Conservation (phyloP, 2,797 vertebrate species). For the Mormyrops boulengeri region DNA sequence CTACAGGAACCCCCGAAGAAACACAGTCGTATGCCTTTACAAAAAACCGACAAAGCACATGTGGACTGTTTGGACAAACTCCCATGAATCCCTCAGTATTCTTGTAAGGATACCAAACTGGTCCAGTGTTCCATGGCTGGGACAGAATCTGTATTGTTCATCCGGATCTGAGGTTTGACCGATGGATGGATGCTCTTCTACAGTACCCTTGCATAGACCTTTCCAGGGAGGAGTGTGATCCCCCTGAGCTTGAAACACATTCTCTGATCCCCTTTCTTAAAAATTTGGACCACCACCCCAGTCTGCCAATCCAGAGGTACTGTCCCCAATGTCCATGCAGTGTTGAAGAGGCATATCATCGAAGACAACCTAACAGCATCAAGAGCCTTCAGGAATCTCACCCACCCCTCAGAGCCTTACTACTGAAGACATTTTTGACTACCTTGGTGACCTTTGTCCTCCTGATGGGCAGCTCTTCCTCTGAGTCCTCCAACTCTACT, state of each 20-base stretch:
- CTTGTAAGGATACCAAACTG: neutral
- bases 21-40: neutral
- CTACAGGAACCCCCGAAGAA: neutral
- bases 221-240: neutral
- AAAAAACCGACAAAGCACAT: neutral
- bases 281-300: neutral
- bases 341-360: neutral
- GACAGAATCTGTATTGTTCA: neutral
- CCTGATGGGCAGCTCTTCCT: neutral
- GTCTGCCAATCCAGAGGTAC: neutral
- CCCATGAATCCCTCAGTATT: neutral
- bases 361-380: neutral
- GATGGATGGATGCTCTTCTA: neutral
- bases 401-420: neutral
- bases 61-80: neutral
- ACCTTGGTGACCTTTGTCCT: neutral
- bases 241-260: neutral
- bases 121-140: neutral
- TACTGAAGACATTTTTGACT: neutral
- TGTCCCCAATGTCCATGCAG: neutral
- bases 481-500: neutral
- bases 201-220: neutral
- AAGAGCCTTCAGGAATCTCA: neutral
- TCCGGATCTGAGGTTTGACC: neutral
- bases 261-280: neutral